Base-by-base conservation (phyloP, 1,140 invertebrate species). In the Macrocentrus cingulum region DNA sequence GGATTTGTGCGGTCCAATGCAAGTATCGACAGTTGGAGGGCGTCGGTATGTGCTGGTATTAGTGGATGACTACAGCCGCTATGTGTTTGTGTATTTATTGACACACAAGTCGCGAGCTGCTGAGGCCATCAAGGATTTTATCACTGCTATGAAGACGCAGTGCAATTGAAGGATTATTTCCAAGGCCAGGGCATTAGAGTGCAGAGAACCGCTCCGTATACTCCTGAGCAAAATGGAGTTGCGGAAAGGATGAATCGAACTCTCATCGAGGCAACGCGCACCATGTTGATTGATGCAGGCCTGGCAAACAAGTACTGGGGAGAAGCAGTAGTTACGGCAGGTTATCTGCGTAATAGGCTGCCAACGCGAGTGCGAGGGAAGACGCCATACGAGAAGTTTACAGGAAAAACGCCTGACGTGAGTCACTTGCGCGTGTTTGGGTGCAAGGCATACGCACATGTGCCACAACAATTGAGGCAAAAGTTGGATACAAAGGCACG, bases 381-480 rank as follows among this genome's bases (percentile, higher is more conserved):
- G 2, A 51, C 37, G 1, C 46, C 46, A 9, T 37, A 51, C 2
- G 34, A 58, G 39, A 74, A 70, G 73, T 58, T 32, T 52, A 59
- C 61, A 4, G 46, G 59, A 34, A 67, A 61, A 39, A n/a, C n/a
- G n/a, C 56, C 59, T 16, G 52, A 71, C 60, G 37, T 80, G 1
- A 60, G 45, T 11, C 55, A 77, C 58, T 37, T 79, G 4, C 60
- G 63, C 54, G 60, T 72, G 5, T 80, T 81, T 68, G 76, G 37
- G 15, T 55, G 34, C 41, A 9, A 7, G 41, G 61, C 48, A 2
- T 56, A 54, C 16, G 49, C 51, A 16, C 59, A 57, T 7, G 57
- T 67, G 19, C 64, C 61, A 32, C 65, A 70, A 50, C 61, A 67
- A 53, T 55, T 65, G 34, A 44, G 66, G 7, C 13, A 50, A 42